phyloP scores from a whole-genome alignment of 2,888 invertebrate genomes.

The Melikaiella ostensackeni region DNA sequence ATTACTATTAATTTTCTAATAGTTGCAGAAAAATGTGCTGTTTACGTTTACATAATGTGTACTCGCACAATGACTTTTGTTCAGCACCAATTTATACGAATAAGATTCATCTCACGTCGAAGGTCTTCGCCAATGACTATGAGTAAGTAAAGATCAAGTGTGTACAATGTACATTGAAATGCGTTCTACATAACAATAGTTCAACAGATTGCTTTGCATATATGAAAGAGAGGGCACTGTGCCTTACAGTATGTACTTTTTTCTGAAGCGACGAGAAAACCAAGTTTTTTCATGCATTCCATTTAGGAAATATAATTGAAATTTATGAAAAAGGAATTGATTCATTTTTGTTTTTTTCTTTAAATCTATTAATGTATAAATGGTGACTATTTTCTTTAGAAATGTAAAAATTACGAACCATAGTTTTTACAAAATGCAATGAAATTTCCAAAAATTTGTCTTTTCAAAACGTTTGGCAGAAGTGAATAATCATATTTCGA shows the following conservation, averaged over 20 bases:
- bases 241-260: not conserved
- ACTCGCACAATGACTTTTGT: constrained; percentile 29
- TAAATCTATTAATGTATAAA: too few species aligned
- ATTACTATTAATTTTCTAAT: too few species aligned
- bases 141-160: constrained; percentile 25
- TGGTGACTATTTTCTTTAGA: too few species aligned
- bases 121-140: constrained; percentile 26
- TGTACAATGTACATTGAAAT: constrained; percentile 5
- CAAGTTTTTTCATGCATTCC: not conserved
- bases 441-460: too few species aligned
- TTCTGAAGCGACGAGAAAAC: constrained; percentile 10
- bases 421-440: too few species aligned
- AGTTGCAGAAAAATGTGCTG: not conserved
- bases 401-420: too few species aligned
- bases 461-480: too few species aligned
- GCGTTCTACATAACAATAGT: constrained; percentile 27
- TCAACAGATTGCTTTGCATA: constrained; percentile 1
- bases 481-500: too few species aligned
- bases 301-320: not conserved
- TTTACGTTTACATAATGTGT: constrained; percentile 13
- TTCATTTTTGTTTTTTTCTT: too few species aligned
- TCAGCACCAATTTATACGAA: constrained; percentile 18
- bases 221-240: constrained; percentile 29
- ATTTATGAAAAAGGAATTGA: not conserved
- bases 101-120: constrained; percentile 39